Conservation (phyloP, 2,888 invertebrate species). For the Drosophila diplacantha region DNA sequence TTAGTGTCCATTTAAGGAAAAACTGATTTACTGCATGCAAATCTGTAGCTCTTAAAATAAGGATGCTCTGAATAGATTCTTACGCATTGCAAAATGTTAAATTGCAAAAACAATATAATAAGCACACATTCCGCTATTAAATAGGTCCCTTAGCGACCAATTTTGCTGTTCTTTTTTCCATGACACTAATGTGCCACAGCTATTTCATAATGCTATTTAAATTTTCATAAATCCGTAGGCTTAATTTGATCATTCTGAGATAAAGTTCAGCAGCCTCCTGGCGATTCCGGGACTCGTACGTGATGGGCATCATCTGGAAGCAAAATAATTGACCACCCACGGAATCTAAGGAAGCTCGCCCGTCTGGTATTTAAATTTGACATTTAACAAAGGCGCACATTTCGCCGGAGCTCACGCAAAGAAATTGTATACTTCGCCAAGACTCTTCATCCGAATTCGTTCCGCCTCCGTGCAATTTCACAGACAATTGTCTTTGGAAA, state of each 20-base stretch:
- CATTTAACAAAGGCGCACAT: conserved; percentile 33
- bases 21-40: background rate
- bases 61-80: background rate
- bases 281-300: conserved; percentile 9
- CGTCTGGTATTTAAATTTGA: conserved; percentile 40
- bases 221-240: conserved; percentile 13
- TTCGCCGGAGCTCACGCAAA: conserved; percentile 24
- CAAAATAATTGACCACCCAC: conserved; percentile 27
- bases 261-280: conserved; percentile 16
- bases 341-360: background rate
- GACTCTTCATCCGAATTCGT: background rate
- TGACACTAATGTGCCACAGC: background rate
- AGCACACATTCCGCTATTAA: background rate
- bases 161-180: background rate
- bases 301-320: conserved; percentile 1
- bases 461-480: conserved; percentile 8
- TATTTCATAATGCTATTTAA: background rate
- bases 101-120: background rate
- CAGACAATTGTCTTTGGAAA: conserved; percentile 25
- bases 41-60: background rate
- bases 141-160: background rate
- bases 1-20: conserved; percentile 5
- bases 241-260: conserved; percentile 3
- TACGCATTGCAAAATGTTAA: background rate
- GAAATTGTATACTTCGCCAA: conserved; percentile 14